Evolutionary conservation across 1,140 invertebrate species (phyloP), one percentile per base, ranked within the genome.

Genomic region (Drosophila pseudoobscura): DNA sequence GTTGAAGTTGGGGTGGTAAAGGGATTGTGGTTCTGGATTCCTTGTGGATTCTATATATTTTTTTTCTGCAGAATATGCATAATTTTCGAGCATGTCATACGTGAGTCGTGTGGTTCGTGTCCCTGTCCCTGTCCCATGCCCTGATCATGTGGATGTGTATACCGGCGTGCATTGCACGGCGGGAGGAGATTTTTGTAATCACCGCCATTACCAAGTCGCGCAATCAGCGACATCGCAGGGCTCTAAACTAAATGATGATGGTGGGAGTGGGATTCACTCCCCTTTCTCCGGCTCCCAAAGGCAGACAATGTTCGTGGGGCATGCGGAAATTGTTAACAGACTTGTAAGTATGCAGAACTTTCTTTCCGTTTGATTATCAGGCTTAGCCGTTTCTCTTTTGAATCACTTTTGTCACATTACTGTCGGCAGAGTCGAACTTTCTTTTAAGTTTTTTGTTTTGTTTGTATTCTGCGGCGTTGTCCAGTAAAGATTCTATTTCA

Each of bases 61-160:
- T 62, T 65, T 87, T 84, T 68, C 74, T 85, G 83, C 83, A 69
- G 65, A 87, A 78, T 82, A 88, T 87, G 82, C 82, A 88, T 87
- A 87, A 88, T 87, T 87, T 84, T 78, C 64, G 56, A 78, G 83
- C 82, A 78, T 72, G 83, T 82, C 78, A 87, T 82, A 85, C 80
- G 80, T 78, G 78, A 64, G 76, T 55, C 43, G 8, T 29, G 26
- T 54, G 49, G 53, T 77, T 51, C 45, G 20, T 76, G 46, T 35
- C 17, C 61, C 17, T 63, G 65, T 54, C 59, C 45, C 13, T 76
- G 43, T 35, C 17, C 26, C 31, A 13, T 39, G 35, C 35, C 11
- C 13, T 13, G 11, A 11, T 39, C 9, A 39, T 64, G 29, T 65
- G 7, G 6, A 20, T 20, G 20, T 20, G 20, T 20, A 20, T 20